Conservation (phyloP, 2,113 vertebrate species). For the Passerina amoena region DNA sequence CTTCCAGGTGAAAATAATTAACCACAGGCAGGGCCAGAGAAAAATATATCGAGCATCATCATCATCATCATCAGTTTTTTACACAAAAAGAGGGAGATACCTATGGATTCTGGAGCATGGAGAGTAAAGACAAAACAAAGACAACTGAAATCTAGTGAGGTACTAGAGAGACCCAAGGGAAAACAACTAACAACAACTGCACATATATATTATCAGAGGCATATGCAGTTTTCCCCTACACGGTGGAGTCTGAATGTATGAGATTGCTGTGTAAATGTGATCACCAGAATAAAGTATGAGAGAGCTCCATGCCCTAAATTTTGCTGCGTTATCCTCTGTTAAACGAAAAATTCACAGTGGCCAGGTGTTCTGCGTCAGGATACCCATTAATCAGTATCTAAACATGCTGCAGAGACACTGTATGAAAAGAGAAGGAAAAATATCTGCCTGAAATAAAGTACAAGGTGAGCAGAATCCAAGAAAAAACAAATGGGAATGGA, state of each 20-base stretch:
- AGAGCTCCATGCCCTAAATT: not conserved
- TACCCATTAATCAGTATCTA: slow-evolving; percentile 1
- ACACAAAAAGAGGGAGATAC: not conserved
- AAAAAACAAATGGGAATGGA: not conserved
- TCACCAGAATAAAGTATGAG: not conserved
- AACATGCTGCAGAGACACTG: not conserved
- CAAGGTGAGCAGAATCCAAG: not conserved
- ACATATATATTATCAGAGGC: not conserved
- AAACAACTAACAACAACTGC: not conserved
- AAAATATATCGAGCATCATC: not conserved
- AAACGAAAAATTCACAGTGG: not conserved
- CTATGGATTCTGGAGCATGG: not conserved
- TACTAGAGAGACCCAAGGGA: not conserved
- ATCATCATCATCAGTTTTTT: not conserved
- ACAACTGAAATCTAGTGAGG: not conserved
- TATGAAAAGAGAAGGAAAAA: not conserved
- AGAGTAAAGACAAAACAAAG: not conserved
- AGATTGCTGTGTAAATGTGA: not conserved
- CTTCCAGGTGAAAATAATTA: not conserved
- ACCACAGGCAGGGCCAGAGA: not conserved
- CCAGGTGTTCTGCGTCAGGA: not conserved
- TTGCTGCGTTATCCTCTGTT: not conserved
- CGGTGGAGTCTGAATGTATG: not conserved
- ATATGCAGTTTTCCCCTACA: not conserved
- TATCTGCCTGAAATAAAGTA: not conserved